Evolutionary conservation across 1,140 invertebrate genomes (phyloP), one percentile per base, ranked within the genome.

Genomic region (Megalopta genalis): DNA sequence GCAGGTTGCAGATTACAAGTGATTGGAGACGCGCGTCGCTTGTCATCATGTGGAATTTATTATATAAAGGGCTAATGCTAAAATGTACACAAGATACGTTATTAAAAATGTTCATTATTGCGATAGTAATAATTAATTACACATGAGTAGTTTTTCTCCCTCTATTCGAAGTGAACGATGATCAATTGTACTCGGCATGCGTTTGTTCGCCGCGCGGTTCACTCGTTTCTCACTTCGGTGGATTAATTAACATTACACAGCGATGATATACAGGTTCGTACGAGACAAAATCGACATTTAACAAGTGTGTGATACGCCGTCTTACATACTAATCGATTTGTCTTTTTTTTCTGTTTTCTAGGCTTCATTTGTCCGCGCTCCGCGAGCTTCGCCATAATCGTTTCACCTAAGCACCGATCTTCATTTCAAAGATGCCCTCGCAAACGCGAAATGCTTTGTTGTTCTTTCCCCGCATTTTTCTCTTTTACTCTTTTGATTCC

Each of bases 51-150:
- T 91, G 88, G 87, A 91, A 86, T 91, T 91, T 92, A 91, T 92
- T 92, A 89, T 91, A 92, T 91, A 90, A 93, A 93, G 90, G 88
- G 87, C 91, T 91, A 92, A 90, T 88, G 88, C 90, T 91, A 91
- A 89, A 92, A 92, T 91, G 87, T 91, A 92, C 89, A 92, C 90
- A 91, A 90, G 89, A 87, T 90, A 91, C 91, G 88, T 93, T 92
- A 90, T 90, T 90, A 90, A 93, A 92, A 91, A 91, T 90, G 90
- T 91, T 91, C 88, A 90, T 91, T 90, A 92, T 91, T 90, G 90
- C 89, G 84, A 80, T 86, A 86, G 78, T 86, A 88, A 88, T 87
- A 88, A 88, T 86, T 91, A 92, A 91, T 93, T 91, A 92, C 89
- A 92, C 86, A 90, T 90, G 88, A 91, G 89, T 88, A 89, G 82